Percentiles rank a stretch among this genome's conserved stretches.
These are phyloP conservation scores for Diaphora mendica DNA, from an alignment of 2,888 invertebrate genomes.

Conservation along the genomic window DNA sequence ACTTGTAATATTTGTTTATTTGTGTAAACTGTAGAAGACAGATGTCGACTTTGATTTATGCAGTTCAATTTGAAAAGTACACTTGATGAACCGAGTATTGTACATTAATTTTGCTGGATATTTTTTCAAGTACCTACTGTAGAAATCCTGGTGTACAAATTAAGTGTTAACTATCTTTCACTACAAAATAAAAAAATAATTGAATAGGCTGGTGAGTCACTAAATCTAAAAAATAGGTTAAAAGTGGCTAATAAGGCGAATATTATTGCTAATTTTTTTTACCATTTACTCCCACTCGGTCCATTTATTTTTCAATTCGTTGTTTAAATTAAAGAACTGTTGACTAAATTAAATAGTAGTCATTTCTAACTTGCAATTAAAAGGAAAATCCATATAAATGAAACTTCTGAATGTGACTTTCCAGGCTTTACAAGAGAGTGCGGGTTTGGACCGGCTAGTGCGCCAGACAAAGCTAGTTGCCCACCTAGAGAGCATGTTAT, in stretches of 20 bases:
- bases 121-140: too few relatives aligned
- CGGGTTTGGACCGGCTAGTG: conserved; percentile 92
- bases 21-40: neutral
- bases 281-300: too few relatives aligned
- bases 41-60: too few relatives aligned
- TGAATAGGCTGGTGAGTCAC: neutral
- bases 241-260: neutral
- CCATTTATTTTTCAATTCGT: too few relatives aligned
- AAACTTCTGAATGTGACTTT: conserved; percentile 19
- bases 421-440: conserved; percentile 92
- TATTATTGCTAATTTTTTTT: neutral
- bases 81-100: too few relatives aligned
- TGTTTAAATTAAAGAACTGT: too few relatives aligned
- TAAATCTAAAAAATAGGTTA: neutral
- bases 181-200: neutral
- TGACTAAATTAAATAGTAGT: too few relatives aligned
- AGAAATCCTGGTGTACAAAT: too few relatives aligned
- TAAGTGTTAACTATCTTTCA: neutral
- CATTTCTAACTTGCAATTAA: too few relatives aligned
- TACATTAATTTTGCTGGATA: too few relatives aligned
- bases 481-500: conserved; percentile 93
- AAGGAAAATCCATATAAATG: too few relatives aligned
- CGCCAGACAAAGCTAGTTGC: conserved; percentile 94
- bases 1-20: neutral
- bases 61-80: too few relatives aligned